These are phyloP conservation scores for Menura novaehollandiae DNA, from an alignment of 2,113 vertebrate genomes.

Conservation along the genomic window DNA sequence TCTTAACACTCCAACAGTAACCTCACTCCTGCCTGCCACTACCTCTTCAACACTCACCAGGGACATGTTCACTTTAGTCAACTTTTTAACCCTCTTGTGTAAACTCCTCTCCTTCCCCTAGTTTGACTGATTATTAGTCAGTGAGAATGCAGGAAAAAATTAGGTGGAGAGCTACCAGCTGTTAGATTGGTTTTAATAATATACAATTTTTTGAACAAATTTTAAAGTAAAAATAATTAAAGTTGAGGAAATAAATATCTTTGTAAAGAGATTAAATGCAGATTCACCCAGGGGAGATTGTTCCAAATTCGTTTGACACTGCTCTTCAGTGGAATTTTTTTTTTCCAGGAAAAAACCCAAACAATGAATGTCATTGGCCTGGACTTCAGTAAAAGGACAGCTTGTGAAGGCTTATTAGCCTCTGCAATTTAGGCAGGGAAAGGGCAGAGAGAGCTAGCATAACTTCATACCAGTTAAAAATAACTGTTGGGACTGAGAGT, in stretches of 20 bases:
- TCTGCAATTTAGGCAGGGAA: neutral
- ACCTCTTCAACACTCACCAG: neutral
- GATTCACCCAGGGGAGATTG: neutral
- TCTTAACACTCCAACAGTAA: neutral
- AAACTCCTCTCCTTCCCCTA: neutral
- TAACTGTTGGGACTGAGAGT: slow-evolving; percentile 58
- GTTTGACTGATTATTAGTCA: neutral
- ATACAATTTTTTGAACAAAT: neutral
- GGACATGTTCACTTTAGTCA: neutral
- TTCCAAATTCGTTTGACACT: neutral
- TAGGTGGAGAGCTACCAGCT: neutral
- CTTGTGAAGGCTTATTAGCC: neutral
- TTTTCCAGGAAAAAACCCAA: neutral
- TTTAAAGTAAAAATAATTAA: neutral
- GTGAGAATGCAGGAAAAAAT: neutral
- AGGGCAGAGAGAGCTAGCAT: slow-evolving; percentile 3
- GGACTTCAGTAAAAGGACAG: neutral
- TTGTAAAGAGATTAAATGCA: neutral
- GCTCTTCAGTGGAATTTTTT: neutral
- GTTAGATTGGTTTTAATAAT: neutral
- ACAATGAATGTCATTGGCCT: neutral
- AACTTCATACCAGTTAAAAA: slow-evolving; percentile 62
- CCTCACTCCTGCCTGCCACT: neutral
- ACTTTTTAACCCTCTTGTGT: neutral
- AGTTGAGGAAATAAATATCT: neutral